A percentile compares a stretch with the other conserved stretches of the same genome.
Conservation (phyloP, 2,888 invertebrate species). For the Mylabris sibirica region DNA sequence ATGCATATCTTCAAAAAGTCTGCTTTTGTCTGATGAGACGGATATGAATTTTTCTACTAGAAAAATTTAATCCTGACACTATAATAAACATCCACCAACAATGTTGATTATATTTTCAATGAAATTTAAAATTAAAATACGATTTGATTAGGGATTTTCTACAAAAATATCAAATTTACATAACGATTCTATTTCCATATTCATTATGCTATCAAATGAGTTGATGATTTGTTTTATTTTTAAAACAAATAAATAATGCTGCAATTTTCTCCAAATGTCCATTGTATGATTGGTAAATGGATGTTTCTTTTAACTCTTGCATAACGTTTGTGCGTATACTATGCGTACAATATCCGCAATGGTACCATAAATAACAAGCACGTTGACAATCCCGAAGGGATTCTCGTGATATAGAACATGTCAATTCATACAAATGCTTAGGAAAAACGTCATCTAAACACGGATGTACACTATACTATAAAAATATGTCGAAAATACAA, state of each 20-base stretch:
- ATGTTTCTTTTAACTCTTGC: constrained; percentile 20
- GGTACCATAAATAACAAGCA: constrained; percentile 55
- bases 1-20: neutral
- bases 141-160: neutral
- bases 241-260: neutral
- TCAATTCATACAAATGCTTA: constrained; percentile 55
- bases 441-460: constrained; percentile 40
- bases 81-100: neutral
- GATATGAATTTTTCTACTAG: neutral
- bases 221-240: neutral
- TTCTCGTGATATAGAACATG: constrained; percentile 58
- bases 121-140: neutral
- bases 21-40: neutral
- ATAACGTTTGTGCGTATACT: constrained; percentile 28
- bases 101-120: neutral
- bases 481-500: constrained; percentile 16
- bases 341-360: constrained; percentile 50
- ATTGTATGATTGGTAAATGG: neutral
- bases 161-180: too few relatives aligned
- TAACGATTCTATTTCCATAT: too few relatives aligned
- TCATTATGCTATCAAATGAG: too few relatives aligned
- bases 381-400: constrained; percentile 55
- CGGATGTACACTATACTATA: constrained; percentile 41
- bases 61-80: neutral
- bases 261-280: too few relatives aligned